phyloP scores from a whole-genome alignment of 1,140 invertebrate genomes.

The Drosophila trapezifrons region DNA sequence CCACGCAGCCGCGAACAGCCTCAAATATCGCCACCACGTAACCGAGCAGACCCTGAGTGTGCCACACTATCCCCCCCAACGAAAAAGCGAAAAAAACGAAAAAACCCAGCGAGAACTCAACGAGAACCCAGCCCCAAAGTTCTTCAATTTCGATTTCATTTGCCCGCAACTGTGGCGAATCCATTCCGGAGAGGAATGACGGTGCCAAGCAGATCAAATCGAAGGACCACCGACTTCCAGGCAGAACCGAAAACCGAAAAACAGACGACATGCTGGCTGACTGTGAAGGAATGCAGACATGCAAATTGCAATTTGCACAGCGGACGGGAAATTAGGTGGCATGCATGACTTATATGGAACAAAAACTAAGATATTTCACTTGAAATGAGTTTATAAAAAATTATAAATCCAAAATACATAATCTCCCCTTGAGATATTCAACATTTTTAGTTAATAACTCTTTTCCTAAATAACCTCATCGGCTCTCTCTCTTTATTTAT shows the following conservation, averaged over 20 bases:
- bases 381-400: not conserved
- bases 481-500: not conserved
- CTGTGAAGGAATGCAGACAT: conserved; percentile 43
- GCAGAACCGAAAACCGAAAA: conserved; percentile 37
- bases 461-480: not conserved
- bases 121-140: not conserved
- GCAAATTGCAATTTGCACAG: conserved; percentile 64
- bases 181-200: conserved; percentile 21
- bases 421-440: too few relatives aligned
- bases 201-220: conserved; percentile 48
- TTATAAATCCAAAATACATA: not conserved
- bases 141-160: conserved; percentile 59
- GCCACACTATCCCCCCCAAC: conserved; percentile 6
- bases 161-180: conserved; percentile 57
- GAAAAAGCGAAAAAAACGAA: too few relatives aligned
- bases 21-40: conserved; percentile 41
- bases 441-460: too few relatives aligned
- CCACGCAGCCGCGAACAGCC: conserved; percentile 40
- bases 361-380: too few relatives aligned
- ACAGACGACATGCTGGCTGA: conserved; percentile 44
- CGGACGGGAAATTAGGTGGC: conserved; percentile 13
- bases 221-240: conserved; percentile 38
- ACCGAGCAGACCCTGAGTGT: conserved; percentile 11
- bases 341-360: conserved; percentile 13
- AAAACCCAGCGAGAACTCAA: conserved; percentile 1